phyloP scores from a whole-genome alignment of 1,140 invertebrate genomes.

The Nylanderia fulva region DNA sequence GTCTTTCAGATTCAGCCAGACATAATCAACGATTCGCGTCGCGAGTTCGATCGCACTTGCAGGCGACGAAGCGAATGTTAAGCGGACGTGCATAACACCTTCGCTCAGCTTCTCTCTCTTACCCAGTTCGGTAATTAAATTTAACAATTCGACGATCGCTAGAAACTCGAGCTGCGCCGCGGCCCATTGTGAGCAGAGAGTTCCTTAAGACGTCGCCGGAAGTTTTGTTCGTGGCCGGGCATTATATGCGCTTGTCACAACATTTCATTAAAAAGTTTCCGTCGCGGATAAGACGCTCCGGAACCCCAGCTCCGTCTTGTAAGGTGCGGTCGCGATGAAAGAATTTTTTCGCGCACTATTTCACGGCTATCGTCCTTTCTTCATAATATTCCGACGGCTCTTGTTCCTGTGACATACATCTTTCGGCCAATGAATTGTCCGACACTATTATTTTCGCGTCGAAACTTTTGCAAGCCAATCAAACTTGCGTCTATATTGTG shows the following conservation, averaged over 20 bases:
- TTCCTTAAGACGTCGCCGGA: slow-evolving; percentile 36
- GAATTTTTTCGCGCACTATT: slow-evolving; percentile 49
- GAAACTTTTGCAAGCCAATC: not conserved
- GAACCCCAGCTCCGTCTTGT: slow-evolving; percentile 9
- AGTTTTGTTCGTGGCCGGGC: slow-evolving; percentile 61
- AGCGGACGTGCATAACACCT: not conserved
- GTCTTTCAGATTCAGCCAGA: slow-evolving; percentile 11
- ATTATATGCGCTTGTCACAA: slow-evolving; percentile 77
- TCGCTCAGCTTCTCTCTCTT: not conserved
- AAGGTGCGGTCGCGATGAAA: slow-evolving; percentile 50
- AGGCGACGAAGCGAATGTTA: slow-evolving; percentile 22
- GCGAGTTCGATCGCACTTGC: slow-evolving; percentile 51
- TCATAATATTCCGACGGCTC: not conserved
- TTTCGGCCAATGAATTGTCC: slow-evolving; percentile 9
- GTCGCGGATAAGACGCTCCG: slow-evolving; percentile 29
- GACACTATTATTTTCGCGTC: slow-evolving; percentile 20
- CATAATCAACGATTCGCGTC: slow-evolving; percentile 61
- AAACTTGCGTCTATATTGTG: not conserved
- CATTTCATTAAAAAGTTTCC: slow-evolving; percentile 77
- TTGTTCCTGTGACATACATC: slow-evolving; percentile 9
- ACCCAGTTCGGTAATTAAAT: slow-evolving; percentile 71
- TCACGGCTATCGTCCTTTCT: slow-evolving; percentile 36
- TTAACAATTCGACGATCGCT: slow-evolving; percentile 70
- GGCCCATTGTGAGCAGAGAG: slow-evolving; percentile 37
- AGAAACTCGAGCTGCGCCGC: slow-evolving; percentile 15